Evolutionary conservation across 2,113 vertebrate genomes (phyloP).

Genomic region (Gopherus evgoodei): DNA sequence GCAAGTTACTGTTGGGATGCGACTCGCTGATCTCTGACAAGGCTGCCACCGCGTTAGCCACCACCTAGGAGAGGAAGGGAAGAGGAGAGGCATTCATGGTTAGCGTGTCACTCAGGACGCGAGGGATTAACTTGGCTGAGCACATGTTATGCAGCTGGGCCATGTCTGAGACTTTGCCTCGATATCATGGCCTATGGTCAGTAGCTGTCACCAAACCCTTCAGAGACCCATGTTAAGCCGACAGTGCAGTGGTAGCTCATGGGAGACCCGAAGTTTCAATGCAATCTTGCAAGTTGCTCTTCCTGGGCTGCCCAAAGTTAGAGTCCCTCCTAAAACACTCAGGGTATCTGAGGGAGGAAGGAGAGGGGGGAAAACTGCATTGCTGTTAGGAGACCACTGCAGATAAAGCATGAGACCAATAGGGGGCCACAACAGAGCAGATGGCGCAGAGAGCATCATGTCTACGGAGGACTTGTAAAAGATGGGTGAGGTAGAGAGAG

Average conservation of each 20-base stretch:
- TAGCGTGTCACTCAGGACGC: fast-evolving
- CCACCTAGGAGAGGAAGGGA: conserved; percentile 84
- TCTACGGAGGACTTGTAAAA: not conserved
- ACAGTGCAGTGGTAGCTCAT: not conserved
- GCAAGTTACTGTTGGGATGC: conserved; percentile 98
- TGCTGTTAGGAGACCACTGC: not conserved
- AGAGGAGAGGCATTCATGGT: not conserved
- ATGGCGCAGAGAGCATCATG: not conserved
- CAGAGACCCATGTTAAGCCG: not conserved
- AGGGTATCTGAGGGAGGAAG: not conserved
- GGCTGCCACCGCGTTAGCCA: conserved; percentile 97
- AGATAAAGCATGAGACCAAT: not conserved
- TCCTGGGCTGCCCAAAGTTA: not conserved
- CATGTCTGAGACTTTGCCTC: not conserved
- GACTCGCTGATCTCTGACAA: conserved; percentile 98
- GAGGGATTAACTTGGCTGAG: not conserved
- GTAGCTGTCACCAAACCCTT: not conserved
- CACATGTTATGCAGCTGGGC: not conserved
- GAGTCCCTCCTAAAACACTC: not conserved
- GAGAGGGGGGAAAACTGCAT: not conserved
- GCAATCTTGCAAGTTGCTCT: not conserved
- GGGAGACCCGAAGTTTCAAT: not conserved
- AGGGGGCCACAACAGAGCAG: not conserved
- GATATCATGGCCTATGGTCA: not conserved
- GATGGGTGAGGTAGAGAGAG: not conserved